phyloP scores from a whole-genome alignment of 2,797 vertebrate species.

The Clarias pachynema region DNA sequence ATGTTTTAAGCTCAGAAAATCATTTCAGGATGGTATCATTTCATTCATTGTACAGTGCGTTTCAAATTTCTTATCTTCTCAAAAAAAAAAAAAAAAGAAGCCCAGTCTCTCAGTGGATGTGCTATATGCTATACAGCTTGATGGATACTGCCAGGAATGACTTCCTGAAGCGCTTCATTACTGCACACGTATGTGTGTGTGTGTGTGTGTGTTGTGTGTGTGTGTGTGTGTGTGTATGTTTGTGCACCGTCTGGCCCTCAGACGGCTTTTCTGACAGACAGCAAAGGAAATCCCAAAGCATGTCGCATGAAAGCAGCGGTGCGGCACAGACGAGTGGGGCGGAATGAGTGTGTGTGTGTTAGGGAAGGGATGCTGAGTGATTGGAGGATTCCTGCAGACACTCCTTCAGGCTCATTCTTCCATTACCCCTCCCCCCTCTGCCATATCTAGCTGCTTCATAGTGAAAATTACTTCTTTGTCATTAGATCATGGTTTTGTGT shows the following conservation, averaged over 20 bases:
- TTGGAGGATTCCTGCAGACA: constrained; percentile 46
- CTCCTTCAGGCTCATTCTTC: constrained; percentile 17
- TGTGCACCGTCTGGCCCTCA: constrained; percentile 33
- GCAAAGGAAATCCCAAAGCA: constrained; percentile 55
- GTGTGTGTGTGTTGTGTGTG: background rate
- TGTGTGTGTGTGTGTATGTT: constrained; percentile 26
- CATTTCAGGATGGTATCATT: background rate
- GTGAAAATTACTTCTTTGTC: background rate
- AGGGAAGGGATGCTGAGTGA: constrained; percentile 19
- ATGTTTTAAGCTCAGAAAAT: background rate
- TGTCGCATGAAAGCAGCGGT: constrained; percentile 54
- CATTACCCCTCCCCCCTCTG: constrained; percentile 22
- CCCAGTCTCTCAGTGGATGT: background rate
- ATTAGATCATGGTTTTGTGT: background rate
- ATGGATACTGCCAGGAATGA: background rate
- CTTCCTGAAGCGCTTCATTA: background rate
- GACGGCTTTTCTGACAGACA: constrained; percentile 50
- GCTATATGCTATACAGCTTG: background rate
- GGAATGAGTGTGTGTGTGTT: constrained; percentile 41
- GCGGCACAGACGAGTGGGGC: constrained; percentile 42
- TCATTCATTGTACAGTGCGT: background rate
- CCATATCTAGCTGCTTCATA: background rate
- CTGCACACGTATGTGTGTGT: constrained; percentile 10
- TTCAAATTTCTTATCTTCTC: background rate
- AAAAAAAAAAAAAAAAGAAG: background rate